A percentile compares a stretch with the other conserved stretches of the same genome.
These are phyloP conservation scores for Oscheius sp. DNA, from an alignment of 2,888 invertebrate genomes.

Conservation along the genomic window DNA sequence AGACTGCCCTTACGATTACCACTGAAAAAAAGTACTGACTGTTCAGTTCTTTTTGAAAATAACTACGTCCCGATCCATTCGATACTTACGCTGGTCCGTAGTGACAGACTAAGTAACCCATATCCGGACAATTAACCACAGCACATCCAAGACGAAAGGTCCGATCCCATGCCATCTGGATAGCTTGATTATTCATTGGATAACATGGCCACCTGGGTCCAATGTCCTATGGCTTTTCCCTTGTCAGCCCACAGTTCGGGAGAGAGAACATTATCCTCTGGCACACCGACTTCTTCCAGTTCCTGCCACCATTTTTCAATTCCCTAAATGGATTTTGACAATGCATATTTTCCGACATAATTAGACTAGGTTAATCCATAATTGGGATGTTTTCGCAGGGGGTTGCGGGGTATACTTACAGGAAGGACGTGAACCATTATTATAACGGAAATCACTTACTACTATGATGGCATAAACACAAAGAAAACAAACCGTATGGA, in stretches of 20 bases:
- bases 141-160: constrained; percentile 48
- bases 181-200: background rate
- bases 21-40: constrained; percentile 29
- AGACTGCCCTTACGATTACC: constrained; percentile 44
- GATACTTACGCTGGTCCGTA: constrained; percentile 53
- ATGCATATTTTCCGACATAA: background rate
- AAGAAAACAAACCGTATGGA: constrained; percentile 39
- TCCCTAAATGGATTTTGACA: constrained; percentile 36
- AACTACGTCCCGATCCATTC: too few relatives aligned
- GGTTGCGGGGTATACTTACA: too few relatives aligned
- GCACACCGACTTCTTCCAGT: constrained; percentile 49
- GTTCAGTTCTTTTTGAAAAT: too few relatives aligned
- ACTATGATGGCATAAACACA: background rate
- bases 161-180: constrained; percentile 53
- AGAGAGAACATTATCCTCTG: constrained; percentile 46
- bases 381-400: background rate
- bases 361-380: constrained; percentile 2
- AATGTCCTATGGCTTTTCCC: constrained; percentile 51
- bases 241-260: constrained; percentile 45
- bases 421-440: too few relatives aligned
- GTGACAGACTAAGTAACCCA: constrained; percentile 54
- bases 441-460: too few relatives aligned
- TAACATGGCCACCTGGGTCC: constrained; percentile 41
- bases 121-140: constrained; percentile 43
- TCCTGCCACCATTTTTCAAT: constrained; percentile 57